These are phyloP conservation scores for Rhadina sibilatrix DNA, from an alignment of 2,113 vertebrate genomes.

Conservation along the genomic window DNA sequence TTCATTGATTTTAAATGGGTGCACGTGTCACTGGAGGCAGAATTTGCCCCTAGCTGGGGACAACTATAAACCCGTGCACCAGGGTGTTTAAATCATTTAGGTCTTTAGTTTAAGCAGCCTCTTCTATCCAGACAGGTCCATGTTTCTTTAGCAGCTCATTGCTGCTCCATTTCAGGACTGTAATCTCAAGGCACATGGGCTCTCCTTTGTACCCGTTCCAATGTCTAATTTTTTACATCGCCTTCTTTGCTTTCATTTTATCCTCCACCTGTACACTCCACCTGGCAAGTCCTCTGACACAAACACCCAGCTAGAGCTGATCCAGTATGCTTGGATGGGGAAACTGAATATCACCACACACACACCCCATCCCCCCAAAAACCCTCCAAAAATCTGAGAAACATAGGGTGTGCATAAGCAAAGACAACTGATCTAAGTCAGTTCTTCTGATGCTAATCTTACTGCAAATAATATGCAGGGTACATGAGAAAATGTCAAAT, in stretches of 20 bases:
- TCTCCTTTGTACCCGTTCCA: conserved; percentile 19
- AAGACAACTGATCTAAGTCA: conserved; percentile 40
- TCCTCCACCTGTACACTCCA: neutral
- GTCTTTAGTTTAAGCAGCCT: neutral
- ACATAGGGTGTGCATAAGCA: neutral
- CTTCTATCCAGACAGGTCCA: neutral
- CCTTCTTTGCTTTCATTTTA: conserved; percentile 21
- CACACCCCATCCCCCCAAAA: neutral
- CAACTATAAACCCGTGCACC: neutral
- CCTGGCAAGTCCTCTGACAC: neutral
- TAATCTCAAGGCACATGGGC: neutral
- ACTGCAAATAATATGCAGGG: conserved; percentile 42
- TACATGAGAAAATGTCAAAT: conserved; percentile 58
- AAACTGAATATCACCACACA: neutral
- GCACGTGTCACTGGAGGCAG: neutral
- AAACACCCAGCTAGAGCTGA: conserved; percentile 5
- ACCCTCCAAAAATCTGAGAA: neutral
- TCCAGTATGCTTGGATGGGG: neutral
- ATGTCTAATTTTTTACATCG: neutral
- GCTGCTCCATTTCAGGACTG: neutral
- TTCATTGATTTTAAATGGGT: neutral
- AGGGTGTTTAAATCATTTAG: neutral
- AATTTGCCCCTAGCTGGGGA: neutral
- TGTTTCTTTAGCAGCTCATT: neutral
- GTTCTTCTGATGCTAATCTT: conserved; percentile 52